Percentiles rank a stretch among this genome's conserved stretches.
These are phyloP conservation scores for Teleogryllus oceanicus DNA, from an alignment of 2,888 invertebrate genomes.

Conservation along the genomic window DNA sequence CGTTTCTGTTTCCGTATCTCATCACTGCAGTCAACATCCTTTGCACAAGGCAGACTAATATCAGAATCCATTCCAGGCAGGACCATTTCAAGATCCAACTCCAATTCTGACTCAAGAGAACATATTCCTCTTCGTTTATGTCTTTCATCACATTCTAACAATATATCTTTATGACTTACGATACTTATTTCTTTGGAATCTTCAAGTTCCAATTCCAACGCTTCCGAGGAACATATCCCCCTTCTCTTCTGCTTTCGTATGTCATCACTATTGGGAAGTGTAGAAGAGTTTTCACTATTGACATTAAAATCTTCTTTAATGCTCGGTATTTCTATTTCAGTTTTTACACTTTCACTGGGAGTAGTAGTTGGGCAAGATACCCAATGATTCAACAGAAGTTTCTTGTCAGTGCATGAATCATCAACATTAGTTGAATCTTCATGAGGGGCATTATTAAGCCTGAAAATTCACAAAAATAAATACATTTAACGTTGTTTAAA, in stretches of 20 bases:
- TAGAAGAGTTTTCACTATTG: neutral
- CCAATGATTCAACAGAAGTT: conserved; percentile 54
- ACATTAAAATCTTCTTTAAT: conserved; percentile 31
- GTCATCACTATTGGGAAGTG: neutral
- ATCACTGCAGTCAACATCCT: conserved; percentile 8
- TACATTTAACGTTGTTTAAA: too few relatives aligned
- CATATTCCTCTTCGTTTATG: conserved; percentile 49
- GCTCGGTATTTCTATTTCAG: conserved; percentile 43
- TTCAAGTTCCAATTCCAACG: conserved; percentile 44
- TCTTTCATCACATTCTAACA: neutral
- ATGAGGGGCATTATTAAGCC: conserved; percentile 20
- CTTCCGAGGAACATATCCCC: conserved; percentile 53
- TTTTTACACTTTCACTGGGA: conserved; percentile 39
- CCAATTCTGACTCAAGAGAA: conserved; percentile 41
- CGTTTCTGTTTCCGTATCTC: conserved; percentile 41
- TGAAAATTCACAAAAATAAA: neutral
- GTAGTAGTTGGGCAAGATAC: conserved; percentile 28
- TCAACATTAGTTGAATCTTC: conserved; percentile 45
- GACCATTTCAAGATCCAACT: conserved; percentile 24
- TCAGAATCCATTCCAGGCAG: neutral
- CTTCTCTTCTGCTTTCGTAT: conserved; percentile 40
- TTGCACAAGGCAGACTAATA: neutral
- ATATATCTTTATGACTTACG: neutral
- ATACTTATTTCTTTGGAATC: conserved; percentile 25
- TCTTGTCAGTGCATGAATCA: conserved; percentile 53